phyloP scores from a whole-genome alignment of 2,113 vertebrate genomes.

The Donacobius atricapilla region DNA sequence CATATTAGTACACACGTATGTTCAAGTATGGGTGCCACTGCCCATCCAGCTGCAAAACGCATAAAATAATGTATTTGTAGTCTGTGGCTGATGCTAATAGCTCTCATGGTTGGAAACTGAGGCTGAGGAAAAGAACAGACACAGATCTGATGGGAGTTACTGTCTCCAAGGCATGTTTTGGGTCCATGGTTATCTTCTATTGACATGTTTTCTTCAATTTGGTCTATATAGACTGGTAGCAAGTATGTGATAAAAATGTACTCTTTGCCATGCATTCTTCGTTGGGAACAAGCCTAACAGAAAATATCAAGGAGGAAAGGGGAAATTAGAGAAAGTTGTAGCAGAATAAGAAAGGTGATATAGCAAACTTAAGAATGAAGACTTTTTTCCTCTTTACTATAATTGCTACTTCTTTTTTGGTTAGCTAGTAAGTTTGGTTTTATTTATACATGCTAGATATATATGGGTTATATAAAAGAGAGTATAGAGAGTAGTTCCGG shows the following conservation, averaged over 20 bases:
- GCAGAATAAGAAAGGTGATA: not conserved
- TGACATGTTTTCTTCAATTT: not conserved
- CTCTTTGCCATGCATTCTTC: not conserved
- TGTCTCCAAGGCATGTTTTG: not conserved
- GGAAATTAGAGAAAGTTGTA: not conserved
- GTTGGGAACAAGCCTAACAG: not conserved
- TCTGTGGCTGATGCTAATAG: not conserved
- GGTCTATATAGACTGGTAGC: not conserved
- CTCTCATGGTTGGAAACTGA: not conserved
- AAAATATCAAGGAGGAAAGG: not conserved
- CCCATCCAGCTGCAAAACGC: not conserved
- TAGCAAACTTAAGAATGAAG: not conserved
- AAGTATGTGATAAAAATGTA: not conserved
- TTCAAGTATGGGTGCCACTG: not conserved
- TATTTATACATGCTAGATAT: not conserved
- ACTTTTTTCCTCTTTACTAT: not conserved
- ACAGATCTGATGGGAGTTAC: not conserved
- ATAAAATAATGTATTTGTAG: not conserved
- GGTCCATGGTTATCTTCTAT: not conserved
- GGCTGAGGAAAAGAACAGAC: not conserved
- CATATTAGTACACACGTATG: not conserved
- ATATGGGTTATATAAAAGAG: not conserved
- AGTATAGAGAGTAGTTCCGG: not conserved
- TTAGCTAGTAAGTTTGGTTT: not conserved
- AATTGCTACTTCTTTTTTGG: not conserved